phyloP scores from a whole-genome alignment of 2,113 vertebrate species.

The Phrynosoma blainvillii region DNA sequence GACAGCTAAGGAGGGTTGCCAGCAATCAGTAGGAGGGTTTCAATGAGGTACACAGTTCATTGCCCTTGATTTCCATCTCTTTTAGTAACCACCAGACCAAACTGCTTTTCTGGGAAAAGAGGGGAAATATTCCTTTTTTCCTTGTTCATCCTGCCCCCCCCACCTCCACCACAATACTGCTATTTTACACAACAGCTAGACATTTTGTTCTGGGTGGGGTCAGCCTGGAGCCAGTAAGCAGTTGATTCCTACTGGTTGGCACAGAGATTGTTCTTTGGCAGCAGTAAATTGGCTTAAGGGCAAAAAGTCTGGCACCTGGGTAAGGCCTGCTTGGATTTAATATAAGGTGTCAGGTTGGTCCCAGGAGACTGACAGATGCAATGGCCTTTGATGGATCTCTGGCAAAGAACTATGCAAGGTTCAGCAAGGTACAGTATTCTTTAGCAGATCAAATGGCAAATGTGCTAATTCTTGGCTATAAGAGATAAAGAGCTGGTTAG shows the following conservation, averaged over 20 bases:
- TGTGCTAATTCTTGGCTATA: not conserved
- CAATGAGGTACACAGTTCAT: not conserved
- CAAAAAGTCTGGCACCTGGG: not conserved
- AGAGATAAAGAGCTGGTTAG: not conserved
- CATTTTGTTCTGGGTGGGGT: conserved; percentile 5
- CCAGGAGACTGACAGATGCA: no score
- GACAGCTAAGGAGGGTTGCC: not conserved
- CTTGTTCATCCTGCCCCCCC: not conserved
- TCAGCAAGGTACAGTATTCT: not conserved
- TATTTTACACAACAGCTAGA: not conserved
- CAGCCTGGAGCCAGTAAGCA: not conserved
- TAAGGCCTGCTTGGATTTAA: not conserved
- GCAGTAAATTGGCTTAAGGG: not conserved
- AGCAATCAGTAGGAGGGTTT: not conserved
- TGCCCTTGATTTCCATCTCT: not conserved
- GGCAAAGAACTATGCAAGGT: not conserved
- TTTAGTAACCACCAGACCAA: no score
- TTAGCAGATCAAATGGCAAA: not conserved
- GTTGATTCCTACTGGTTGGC: not conserved
- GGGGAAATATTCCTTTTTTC: not conserved
- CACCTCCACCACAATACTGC: no score
- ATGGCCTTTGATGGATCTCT: not conserved
- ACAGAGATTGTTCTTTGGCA: not conserved
- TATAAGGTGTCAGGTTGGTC: not conserved
- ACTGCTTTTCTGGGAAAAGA: not conserved